Conservation (phyloP, 2,888 invertebrate species). For the Acleris emargana region DNA sequence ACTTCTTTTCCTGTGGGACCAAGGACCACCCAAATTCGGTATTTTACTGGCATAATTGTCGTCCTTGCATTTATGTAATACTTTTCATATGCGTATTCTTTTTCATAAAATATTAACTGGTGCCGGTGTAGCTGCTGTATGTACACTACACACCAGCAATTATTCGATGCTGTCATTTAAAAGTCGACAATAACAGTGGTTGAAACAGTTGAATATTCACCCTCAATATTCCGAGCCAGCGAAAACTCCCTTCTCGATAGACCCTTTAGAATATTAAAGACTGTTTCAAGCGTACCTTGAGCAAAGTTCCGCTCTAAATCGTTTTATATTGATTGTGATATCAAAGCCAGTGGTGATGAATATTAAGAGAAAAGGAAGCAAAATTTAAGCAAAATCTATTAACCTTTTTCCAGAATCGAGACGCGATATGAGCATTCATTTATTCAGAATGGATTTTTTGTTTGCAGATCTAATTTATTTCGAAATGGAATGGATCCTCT, state of each 20-base stretch:
- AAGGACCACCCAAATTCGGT: too few relatives aligned
- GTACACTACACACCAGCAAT: too few relatives aligned
- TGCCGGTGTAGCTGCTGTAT: too few relatives aligned
- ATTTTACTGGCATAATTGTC: too few relatives aligned
- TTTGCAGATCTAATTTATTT: slow-evolving; percentile 19
- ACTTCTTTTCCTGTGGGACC: neutral
- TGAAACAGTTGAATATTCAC: neutral
- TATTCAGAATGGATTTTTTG: slow-evolving; percentile 11
- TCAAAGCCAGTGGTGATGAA: neutral
- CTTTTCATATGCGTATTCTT: too few relatives aligned
- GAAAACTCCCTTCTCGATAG: slow-evolving; percentile 4
- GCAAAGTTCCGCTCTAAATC: neutral
- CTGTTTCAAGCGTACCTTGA: neutral
- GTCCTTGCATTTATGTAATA: too few relatives aligned
- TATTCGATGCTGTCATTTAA: too few relatives aligned
- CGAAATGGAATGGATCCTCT: slow-evolving; percentile 5
- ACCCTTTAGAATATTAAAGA: neutral
- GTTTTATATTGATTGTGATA: slow-evolving; percentile 6
- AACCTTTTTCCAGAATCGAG: slow-evolving; percentile 1
- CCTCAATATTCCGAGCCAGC: slow-evolving; percentile 2
- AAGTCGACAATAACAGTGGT: neutral
- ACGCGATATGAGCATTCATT: slow-evolving; percentile 7
- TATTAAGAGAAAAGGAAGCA: neutral
- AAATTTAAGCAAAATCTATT: neutral
- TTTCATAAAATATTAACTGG: too few relatives aligned